Conservation (phyloP, 2,888 invertebrate species). For the Yponomeuta cagnagella region DNA sequence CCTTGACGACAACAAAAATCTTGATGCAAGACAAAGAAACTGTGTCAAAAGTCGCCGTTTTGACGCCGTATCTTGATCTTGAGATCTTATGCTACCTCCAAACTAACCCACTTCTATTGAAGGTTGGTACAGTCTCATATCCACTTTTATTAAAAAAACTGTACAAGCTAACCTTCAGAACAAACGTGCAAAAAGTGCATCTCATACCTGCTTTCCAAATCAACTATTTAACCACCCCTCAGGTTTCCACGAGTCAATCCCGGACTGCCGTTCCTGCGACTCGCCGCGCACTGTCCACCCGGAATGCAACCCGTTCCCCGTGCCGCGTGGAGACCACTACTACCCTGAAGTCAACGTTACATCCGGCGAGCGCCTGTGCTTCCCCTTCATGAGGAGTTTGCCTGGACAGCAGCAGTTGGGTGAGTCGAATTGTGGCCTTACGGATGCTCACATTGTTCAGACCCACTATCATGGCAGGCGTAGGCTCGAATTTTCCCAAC, state of each 20-base stretch:
- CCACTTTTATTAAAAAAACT: no score
- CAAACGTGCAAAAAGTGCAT: background rate
- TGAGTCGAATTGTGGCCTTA: constrained; percentile 29
- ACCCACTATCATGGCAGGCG: no score
- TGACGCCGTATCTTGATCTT: no score
- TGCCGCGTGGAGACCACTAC: constrained; percentile 91
- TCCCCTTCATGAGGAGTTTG: constrained; percentile 95
- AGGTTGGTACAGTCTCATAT: no score
- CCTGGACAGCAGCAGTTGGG: constrained; percentile 92
- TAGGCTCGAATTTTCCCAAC: background rate
- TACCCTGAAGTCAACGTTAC: constrained; percentile 91
- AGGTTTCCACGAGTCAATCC: constrained; percentile 92
- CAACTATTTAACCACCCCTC: constrained; percentile 2
- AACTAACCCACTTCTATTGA: no score
- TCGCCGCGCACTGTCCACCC: constrained; percentile 91
- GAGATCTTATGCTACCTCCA: no score
- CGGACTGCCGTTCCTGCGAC: constrained; percentile 92
- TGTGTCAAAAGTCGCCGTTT: no score
- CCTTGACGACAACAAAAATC: no score
- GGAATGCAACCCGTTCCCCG: constrained; percentile 94
- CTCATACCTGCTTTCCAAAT: no score
- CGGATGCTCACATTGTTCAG: no score
- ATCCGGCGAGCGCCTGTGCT: constrained; percentile 89
- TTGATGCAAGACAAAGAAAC: no score
- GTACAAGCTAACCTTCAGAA: no score